Conservation (phyloP, 2,888 invertebrate species). For the Dynastes grantii region DNA sequence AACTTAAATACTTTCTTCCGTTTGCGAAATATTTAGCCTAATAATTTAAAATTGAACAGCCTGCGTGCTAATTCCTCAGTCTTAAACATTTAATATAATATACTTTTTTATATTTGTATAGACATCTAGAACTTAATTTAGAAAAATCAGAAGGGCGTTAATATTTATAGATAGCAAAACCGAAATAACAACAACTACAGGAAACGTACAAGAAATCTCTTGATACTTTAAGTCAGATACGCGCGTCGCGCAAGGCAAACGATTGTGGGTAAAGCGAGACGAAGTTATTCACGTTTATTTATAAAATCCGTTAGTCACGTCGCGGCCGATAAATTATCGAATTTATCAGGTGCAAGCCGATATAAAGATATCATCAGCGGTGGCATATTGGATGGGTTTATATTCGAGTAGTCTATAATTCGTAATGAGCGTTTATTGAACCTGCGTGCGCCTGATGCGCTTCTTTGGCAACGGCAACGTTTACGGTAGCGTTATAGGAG, state of each 20-base stretch:
- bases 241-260: background rate
- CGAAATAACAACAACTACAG: conserved; percentile 1
- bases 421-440: conserved; percentile 44
- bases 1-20: no score
- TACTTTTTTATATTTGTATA: no score
- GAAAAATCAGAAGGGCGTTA: background rate
- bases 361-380: conserved; percentile 55
- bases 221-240: background rate
- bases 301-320: conserved; percentile 53
- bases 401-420: conserved; percentile 42
- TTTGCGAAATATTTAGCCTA: no score
- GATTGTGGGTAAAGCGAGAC: conserved; percentile 3
- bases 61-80: no score
- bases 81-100: no score
- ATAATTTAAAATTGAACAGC: no score
- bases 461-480: background rate
- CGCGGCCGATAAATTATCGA: conserved; percentile 54
- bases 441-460: conserved; percentile 13
- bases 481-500: background rate
- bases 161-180: background rate
- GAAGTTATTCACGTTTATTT: conserved; percentile 55
- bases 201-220: background rate
- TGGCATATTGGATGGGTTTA: conserved; percentile 43
- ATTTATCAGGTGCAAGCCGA: conserved; percentile 55
- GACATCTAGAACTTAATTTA: no score